These are phyloP conservation scores for Dryocosmus kuriphilus DNA, from an alignment of 2,888 invertebrate genomes.

Conservation along the genomic window DNA sequence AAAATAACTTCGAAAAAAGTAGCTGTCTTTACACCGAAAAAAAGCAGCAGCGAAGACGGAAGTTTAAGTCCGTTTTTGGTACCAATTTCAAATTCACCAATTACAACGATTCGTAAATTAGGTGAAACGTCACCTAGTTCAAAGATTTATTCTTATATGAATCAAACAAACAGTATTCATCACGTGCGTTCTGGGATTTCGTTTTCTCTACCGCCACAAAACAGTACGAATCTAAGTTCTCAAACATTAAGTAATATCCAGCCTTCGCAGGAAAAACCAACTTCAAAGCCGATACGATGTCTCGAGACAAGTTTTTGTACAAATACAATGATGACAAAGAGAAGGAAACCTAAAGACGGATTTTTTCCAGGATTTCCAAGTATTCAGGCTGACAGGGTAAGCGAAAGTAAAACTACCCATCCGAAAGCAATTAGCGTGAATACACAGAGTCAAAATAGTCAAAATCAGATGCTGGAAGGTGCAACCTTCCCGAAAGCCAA, in stretches of 20 bases:
- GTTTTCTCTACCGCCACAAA: background rate
- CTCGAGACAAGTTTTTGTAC: background rate
- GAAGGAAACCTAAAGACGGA: background rate
- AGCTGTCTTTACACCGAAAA: background rate
- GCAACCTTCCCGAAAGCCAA: conserved; percentile 9
- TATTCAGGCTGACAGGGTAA: background rate
- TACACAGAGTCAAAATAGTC: background rate
- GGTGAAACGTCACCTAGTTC: background rate
- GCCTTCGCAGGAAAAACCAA: background rate
- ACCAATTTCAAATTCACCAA: too few relatives aligned
- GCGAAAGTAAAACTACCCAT: conserved; percentile 4
- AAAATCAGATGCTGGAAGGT: conserved; percentile 21
- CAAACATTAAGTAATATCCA: background rate
- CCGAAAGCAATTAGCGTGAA: background rate
- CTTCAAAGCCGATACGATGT: background rate
- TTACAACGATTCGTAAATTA: background rate
- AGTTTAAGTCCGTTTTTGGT: background rate
- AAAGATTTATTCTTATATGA: background rate
- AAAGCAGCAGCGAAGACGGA: background rate
- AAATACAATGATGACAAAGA: background rate
- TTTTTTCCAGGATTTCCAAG: conserved; percentile 1
- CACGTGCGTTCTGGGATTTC: background rate
- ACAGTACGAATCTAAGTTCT: background rate
- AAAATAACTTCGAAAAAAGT: background rate
- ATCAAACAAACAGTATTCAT: background rate